Base-by-base conservation (phyloP, 1,140 invertebrate species). In the Alviniconcha marisindica region DNA sequence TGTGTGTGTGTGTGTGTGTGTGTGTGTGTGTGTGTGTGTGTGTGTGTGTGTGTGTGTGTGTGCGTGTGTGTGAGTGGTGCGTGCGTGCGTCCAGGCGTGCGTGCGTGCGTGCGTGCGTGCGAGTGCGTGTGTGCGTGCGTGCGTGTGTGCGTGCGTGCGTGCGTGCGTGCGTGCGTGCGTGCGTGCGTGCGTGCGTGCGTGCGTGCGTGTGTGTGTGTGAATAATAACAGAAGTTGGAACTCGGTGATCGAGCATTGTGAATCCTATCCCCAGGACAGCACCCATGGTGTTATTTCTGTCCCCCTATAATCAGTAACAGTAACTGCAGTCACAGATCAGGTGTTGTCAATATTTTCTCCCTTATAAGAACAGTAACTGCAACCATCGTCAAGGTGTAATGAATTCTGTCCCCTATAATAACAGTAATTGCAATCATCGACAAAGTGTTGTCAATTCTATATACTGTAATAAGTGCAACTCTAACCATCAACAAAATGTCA, bases 111-210 rank as follows among this genome's bases (percentile, higher is more conserved):
- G 54, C 28, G 54, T 60, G 54, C 21, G 54, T 60, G 54, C 21
- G 54, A n/a, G 54, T 24, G 21, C 21, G 54, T 24, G 12, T 24
- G 56, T n/a, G 56, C 24, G 56, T n/a, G 56, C 28, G 56, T 60
- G 56, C 28, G 56, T 60, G 56, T 60, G 56, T 60, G 56, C 28
- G 56, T 60, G 56, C 28, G 56, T 60, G 56, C 28, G 56, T 60
- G 56, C 28, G 56, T 60, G 56, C 28, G 56, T 60, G 56, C 28
- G 56, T 60, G 56, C 28, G 56, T 60, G 56, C 28, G 56, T 60
- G 56, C 24, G 56, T 60, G 56, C 28, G 56, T n/a, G 56, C 24
- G 56, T 24, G 56, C 56, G 66, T 36, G 66, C 21, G 66, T 36
- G 66, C 36, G 66, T 71, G 66, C 36, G 36, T 40, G 31, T 71